Conservation (phyloP, 1,140 invertebrate genomes). For the Drosophila littoralis region DNA sequence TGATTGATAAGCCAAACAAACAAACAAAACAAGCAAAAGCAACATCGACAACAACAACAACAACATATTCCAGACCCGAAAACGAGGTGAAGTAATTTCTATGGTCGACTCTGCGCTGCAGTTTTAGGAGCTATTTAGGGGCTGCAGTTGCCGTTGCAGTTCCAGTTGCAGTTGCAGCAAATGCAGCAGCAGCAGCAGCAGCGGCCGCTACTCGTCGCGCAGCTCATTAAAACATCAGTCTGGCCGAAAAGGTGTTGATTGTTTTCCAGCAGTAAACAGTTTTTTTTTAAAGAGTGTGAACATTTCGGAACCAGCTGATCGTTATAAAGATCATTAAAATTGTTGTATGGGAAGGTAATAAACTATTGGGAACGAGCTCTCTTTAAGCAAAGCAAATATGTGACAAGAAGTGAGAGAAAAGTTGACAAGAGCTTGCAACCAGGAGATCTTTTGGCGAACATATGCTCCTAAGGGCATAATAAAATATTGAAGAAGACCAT, state of each 20-base stretch:
- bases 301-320: constrained; percentile 12
- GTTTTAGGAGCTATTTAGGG: constrained; percentile 5
- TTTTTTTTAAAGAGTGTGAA: constrained; percentile 44
- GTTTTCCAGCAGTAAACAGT: constrained; percentile 45
- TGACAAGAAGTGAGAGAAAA: background rate
- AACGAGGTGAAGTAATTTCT: background rate
- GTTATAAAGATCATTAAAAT: constrained; percentile 24
- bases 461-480: background rate
- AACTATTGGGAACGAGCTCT: background rate
- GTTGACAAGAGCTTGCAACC: no score
- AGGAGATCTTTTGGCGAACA: background rate
- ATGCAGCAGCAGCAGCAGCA: constrained; percentile 7
- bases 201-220: constrained; percentile 25
- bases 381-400: background rate
- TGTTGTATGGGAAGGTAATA: constrained; percentile 7
- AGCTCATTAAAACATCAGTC: constrained; percentile 53
- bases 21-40: constrained; percentile 14
- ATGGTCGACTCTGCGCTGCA: background rate
- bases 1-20: constrained; percentile 63
- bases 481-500: background rate
- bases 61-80: constrained; percentile 5
- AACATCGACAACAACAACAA: background rate
- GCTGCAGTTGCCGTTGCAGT: constrained; percentile 12
- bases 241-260: constrained; percentile 46
- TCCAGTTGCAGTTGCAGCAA: constrained; percentile 7